Evolutionary conservation across 2,797 vertebrate genomes (phyloP).

Genomic region (Sebastes kiyomatsui): DNA sequence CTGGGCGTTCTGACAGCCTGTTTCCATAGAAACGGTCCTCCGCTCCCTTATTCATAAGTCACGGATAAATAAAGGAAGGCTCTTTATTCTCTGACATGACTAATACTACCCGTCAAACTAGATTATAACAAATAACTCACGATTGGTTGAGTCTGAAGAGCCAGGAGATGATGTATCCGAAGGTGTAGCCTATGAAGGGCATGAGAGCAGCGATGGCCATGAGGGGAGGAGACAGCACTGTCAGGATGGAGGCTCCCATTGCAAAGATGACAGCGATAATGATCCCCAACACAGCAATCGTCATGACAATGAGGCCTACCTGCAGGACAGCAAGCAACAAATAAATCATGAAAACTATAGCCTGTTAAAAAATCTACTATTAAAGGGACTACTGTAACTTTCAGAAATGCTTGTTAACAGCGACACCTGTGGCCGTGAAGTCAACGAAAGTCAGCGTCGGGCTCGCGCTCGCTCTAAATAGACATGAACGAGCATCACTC

Average conservation of each 20-base stretch:
- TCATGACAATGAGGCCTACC: conserved; percentile 70
- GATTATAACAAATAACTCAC: conserved; percentile 53
- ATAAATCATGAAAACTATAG: not conserved
- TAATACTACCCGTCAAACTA: not conserved
- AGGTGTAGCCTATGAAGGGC: conserved; percentile 84
- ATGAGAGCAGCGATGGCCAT: conserved; percentile 79
- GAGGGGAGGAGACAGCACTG: conserved; percentile 72
- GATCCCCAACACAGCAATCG: conserved; percentile 45
- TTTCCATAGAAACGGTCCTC: conserved; percentile 84
- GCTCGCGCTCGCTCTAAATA: too few species aligned
- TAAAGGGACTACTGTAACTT: too few species aligned
- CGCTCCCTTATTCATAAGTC: conserved; percentile 60
- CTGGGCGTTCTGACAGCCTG: conserved; percentile 86
- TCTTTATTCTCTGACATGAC: not conserved
- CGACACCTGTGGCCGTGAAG: too few species aligned
- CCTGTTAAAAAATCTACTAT: too few species aligned
- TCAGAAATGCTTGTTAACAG: too few species aligned
- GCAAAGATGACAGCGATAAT: conserved; percentile 31
- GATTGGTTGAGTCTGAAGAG: conserved; percentile 75
- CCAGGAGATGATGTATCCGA: conserved; percentile 82
- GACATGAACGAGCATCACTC: too few species aligned
- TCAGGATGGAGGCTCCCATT: conserved; percentile 38
- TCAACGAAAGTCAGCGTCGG: too few species aligned
- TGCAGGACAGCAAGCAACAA: conserved; percentile 38
- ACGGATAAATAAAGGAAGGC: not conserved